These are phyloP conservation scores for Eledona agricola DNA, from an alignment of 2,888 invertebrate genomes.

Conservation along the genomic window DNA sequence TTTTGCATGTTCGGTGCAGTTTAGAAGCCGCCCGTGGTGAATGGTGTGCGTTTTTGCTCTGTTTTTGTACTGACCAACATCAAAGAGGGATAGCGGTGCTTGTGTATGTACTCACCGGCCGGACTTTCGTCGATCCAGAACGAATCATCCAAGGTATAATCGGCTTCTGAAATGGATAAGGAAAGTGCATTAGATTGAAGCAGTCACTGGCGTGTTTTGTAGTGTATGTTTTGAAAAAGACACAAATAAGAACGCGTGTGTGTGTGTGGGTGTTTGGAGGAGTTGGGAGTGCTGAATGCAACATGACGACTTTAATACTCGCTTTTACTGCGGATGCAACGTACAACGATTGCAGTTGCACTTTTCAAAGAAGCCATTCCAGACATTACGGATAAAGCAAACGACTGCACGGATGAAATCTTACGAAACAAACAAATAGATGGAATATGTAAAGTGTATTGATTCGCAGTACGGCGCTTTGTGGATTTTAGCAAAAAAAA, in stretches of 20 bases:
- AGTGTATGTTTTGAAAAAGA: constrained; percentile 14
- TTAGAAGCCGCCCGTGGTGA: neutral
- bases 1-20: constrained; percentile 3
- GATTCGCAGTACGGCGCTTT: constrained; percentile 18
- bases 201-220: constrained; percentile 4
- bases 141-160: constrained; percentile 91
- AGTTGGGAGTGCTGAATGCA: no score
- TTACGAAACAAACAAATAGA: constrained; percentile 21
- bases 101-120: constrained; percentile 73
- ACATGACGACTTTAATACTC: constrained; percentile 14
- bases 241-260: constrained; percentile 13
- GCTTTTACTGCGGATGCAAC: constrained; percentile 11
- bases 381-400: constrained; percentile 11
- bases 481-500: constrained; percentile 16
- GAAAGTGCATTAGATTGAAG: constrained; percentile 33
- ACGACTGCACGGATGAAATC: constrained; percentile 18
- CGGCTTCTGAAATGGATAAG: constrained; percentile 78
- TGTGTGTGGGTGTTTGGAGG: no score
- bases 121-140: constrained; percentile 94
- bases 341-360: constrained; percentile 16
- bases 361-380: constrained; percentile 18
- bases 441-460: constrained; percentile 32
- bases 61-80: no score
- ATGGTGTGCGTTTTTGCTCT: no score
- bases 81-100: constrained; percentile 11